phyloP scores from a whole-genome alignment of 2,888 invertebrate genomes.

The Pyrochroa serraticornis region DNA sequence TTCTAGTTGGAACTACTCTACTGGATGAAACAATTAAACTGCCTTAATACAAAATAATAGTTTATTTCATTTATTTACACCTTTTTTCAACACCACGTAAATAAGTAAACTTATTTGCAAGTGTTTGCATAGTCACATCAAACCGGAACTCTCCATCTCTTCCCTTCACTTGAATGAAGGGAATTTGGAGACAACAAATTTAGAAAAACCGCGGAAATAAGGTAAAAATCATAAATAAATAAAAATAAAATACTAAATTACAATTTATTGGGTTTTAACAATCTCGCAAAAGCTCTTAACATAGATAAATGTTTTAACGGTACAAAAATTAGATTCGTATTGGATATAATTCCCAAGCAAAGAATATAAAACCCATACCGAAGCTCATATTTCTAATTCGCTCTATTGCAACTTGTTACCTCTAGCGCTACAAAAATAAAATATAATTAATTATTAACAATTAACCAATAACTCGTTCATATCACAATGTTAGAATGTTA shows the following conservation, averaged over 20 bases:
- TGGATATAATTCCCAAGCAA: slow-evolving; percentile 19
- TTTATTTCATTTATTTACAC: slow-evolving; percentile 44
- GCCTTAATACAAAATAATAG: slow-evolving; percentile 27
- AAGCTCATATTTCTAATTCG: slow-evolving; percentile 28
- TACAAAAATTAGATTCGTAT: neutral
- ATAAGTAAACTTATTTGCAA: slow-evolving; percentile 47
- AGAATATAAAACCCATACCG: slow-evolving; percentile 46
- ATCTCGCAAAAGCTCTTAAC: slow-evolving; percentile 34
- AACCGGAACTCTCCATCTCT: slow-evolving; percentile 12
- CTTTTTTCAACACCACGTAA: slow-evolving; percentile 42
- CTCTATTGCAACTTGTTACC: slow-evolving; percentile 29
- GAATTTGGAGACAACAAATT: slow-evolving; percentile 33
- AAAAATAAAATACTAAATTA: slow-evolving; percentile 40
- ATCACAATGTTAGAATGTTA: slow-evolving; percentile 52
- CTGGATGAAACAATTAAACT: too few relatives aligned
- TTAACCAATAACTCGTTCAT: slow-evolving; percentile 32
- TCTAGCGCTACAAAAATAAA: slow-evolving; percentile 35
- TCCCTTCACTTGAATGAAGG: slow-evolving; percentile 34
- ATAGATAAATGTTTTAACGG: neutral
- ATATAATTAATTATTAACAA: slow-evolving; percentile 36
- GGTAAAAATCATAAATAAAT: slow-evolving; percentile 39
- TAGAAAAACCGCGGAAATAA: slow-evolving; percentile 19
- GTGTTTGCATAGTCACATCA: slow-evolving; percentile 16
- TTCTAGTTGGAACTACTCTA: too few relatives aligned
- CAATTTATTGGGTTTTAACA: slow-evolving; percentile 49